Percentiles rank a stretch among this genome's conserved stretches.
phyloP scores from a whole-genome alignment of 2,888 invertebrate species.

The Rhimphoctona megacephalus region DNA sequence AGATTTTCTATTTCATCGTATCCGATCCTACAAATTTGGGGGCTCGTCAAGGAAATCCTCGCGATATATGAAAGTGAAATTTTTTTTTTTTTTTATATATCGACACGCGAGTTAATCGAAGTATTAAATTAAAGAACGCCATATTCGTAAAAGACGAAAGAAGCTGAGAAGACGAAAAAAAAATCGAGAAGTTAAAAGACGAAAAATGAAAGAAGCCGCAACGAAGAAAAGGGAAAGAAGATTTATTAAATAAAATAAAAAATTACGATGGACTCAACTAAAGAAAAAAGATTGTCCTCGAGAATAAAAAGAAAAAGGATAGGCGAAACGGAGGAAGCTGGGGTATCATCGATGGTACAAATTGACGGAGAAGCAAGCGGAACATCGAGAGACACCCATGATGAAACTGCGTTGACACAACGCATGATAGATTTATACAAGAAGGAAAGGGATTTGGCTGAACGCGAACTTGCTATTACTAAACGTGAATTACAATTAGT shows the following conservation, averaged over 20 bases:
- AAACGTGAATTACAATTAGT: conserved; percentile 1
- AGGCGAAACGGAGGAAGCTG: not conserved
- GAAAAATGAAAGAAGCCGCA: not conserved
- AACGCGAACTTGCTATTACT: not conserved
- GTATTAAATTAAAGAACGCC: not conserved
- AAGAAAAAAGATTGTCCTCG: not conserved
- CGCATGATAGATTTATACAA: conserved; percentile 10
- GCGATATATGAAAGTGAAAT: not conserved
- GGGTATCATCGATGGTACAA: conserved; percentile 7
- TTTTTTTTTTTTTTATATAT: not conserved
- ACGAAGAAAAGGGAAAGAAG: too few relatives aligned
- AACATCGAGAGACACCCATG: not conserved
- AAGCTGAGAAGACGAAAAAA: not conserved
- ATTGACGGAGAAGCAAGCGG: not conserved
- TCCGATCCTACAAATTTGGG: conserved; percentile 27
- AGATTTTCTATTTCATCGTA: too few relatives aligned
- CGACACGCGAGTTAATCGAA: not conserved
- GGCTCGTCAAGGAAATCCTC: conserved; percentile 6
- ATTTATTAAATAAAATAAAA: not conserved
- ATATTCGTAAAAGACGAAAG: not conserved
- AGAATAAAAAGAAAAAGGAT: conserved; percentile 18
- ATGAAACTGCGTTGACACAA: not conserved
- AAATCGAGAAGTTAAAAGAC: too few relatives aligned
- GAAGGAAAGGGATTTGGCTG: conserved; percentile 21
- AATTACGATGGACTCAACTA: not conserved